Evolutionary conservation across 2,888 invertebrate genomes (phyloP).

Genomic region (Lathronympha strigana): DNA sequence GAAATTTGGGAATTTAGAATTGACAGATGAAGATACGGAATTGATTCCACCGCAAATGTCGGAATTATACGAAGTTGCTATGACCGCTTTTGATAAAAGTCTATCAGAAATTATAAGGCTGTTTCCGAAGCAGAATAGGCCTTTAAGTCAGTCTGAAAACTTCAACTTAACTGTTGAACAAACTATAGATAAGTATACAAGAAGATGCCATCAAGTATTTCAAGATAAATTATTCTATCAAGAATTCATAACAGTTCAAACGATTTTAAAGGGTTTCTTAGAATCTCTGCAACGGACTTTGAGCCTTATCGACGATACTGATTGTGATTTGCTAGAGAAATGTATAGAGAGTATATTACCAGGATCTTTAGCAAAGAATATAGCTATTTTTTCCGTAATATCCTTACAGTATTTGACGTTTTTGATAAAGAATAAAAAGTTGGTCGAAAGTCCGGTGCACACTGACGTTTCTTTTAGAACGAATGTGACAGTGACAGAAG

Average conservation of each 20-base stretch:
- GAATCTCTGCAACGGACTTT: conserved; percentile 62
- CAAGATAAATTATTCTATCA: conserved; percentile 79
- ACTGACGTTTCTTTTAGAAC: conserved; percentile 74
- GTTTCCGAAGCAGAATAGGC: conserved; percentile 78
- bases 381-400: conserved; percentile 74
- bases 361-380: conserved; percentile 62
- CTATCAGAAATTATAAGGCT: conserved; percentile 68
- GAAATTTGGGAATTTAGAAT: conserved; percentile 70
- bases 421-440: conserved; percentile 78
- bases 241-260: conserved; percentile 73
- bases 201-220: conserved; percentile 78
- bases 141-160: conserved; percentile 78
- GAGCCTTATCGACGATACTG: conserved; percentile 64
- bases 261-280: conserved; percentile 67
- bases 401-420: conserved; percentile 78
- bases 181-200: conserved; percentile 77
- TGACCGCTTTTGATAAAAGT: conserved; percentile 67
- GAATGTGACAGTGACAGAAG: conserved; percentile 61
- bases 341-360: conserved; percentile 71
- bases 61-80: conserved; percentile 63
- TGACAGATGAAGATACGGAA: conserved; percentile 71
- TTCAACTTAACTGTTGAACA: conserved; percentile 72
- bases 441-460: conserved; percentile 73
- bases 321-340: conserved; percentile 77
- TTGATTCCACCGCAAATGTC: conserved; percentile 69